Evolutionary conservation across 2,888 invertebrate genomes (phyloP).

Genomic region (Electrophaes corylata): DNA sequence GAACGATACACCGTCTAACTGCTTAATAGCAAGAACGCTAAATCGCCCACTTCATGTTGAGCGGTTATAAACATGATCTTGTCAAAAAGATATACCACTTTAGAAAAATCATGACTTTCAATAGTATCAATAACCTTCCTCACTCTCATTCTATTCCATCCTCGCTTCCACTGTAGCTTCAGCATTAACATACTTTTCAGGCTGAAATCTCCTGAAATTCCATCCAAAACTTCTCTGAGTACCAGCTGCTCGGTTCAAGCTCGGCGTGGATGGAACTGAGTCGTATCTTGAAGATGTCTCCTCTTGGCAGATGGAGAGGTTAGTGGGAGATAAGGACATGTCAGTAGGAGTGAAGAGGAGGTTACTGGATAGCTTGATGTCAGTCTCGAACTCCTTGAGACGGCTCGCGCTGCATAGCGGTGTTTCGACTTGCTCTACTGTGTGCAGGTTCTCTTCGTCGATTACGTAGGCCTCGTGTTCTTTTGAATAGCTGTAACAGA

Average conservation of each 20-base stretch:
- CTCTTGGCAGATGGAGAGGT: slow-evolving; percentile 56
- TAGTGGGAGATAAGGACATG: slow-evolving; percentile 55
- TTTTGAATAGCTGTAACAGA: slow-evolving; percentile 79
- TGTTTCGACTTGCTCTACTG: slow-evolving; percentile 87
- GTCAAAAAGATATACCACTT: too few relatives aligned
- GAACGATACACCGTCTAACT: too few relatives aligned
- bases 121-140: not conserved
- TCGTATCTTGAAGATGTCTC: slow-evolving; percentile 47
- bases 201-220: slow-evolving; percentile 65
- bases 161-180: slow-evolving; percentile 19
- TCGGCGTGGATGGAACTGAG: slow-evolving; percentile 61
- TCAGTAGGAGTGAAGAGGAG: slow-evolving; percentile 53
- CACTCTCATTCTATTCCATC: slow-evolving; percentile 4
- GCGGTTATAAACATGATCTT: too few relatives aligned
- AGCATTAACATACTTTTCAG: slow-evolving; percentile 50
- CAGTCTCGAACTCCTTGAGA: slow-evolving; percentile 74
- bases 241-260: slow-evolving; percentile 52
- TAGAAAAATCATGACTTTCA: not conserved
- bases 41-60: too few relatives aligned
- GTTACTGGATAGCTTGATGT: slow-evolving; percentile 63
- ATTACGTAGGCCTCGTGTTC: slow-evolving; percentile 84
- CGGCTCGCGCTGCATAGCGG: slow-evolving; percentile 92
- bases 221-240: slow-evolving; percentile 73
- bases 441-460: slow-evolving; percentile 86
- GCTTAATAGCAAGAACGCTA: too few relatives aligned